Conservation (phyloP, 37 sponge, comb jelly and placozoan species). For the Crambe crambe region DNA sequence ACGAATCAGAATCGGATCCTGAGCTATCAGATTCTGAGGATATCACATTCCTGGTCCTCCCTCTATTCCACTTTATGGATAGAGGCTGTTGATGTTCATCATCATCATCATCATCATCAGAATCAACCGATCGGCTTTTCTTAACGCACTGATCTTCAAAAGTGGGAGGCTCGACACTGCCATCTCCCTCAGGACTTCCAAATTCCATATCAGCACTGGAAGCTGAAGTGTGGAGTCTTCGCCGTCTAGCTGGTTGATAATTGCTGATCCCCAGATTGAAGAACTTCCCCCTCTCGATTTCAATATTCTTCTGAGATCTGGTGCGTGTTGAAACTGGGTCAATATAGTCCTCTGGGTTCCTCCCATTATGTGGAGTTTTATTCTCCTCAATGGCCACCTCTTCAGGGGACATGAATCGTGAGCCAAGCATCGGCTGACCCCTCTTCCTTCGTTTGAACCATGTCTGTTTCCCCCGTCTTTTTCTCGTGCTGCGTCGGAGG, state of each 20-base stretch:
- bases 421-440: not conserved
- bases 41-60: not conserved
- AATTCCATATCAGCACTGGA: slow-evolving; percentile 19
- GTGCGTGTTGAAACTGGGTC: slow-evolving; percentile 76
- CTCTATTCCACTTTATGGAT: not conserved
- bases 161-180: too few relatives aligned
- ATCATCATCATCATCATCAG: not conserved
- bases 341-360: slow-evolving; percentile 18
- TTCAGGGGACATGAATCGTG: not conserved
- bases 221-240: not conserved
- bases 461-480: slow-evolving; percentile 25
- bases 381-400: not conserved
- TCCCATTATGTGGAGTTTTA: not conserved
- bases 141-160: not conserved
- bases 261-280: slow-evolving; percentile 66
- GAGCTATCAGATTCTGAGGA: slow-evolving; percentile 49
- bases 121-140: not conserved
- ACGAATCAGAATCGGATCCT: slow-evolving; percentile 27
- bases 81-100: not conserved
- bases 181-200: not conserved
- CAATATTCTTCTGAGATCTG: slow-evolving; percentile 52
- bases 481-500: slow-evolving; percentile 49
- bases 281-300: slow-evolving; percentile 47
- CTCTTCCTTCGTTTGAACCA: slow-evolving; percentile 19
- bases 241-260: slow-evolving; percentile 27